phyloP scores from a whole-genome alignment of 2,113 vertebrate species.

The Hippocampus guttulatus region DNA sequence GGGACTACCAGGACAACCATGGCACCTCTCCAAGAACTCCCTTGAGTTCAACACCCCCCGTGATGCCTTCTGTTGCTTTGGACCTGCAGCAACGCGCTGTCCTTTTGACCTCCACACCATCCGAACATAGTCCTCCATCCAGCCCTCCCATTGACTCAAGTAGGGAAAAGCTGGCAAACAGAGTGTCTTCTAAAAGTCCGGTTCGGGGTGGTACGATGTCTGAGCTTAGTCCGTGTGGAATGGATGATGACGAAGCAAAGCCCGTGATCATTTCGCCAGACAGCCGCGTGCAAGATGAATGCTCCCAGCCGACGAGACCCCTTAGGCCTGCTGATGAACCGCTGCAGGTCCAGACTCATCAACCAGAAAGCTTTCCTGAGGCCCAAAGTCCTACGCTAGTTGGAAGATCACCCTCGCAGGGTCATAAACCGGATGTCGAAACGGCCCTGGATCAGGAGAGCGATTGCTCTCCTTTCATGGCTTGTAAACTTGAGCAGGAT shows the following conservation, averaged over 20 bases:
- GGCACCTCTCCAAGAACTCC: neutral
- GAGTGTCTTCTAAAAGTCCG: slow-evolving; percentile 10
- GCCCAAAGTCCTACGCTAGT: slow-evolving; percentile 16
- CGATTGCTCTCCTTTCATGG: slow-evolving; percentile 14
- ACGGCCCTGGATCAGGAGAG: slow-evolving; percentile 43
- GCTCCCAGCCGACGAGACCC: neutral
- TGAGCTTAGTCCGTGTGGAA: neutral
- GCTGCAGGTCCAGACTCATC: slow-evolving; percentile 5
- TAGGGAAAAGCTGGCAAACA: slow-evolving; percentile 1
- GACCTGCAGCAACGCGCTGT: neutral
- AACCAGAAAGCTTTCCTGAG: neutral
- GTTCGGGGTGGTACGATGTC: slow-evolving; percentile 1
- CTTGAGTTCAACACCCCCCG: neutral
- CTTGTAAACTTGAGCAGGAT: slow-evolving; percentile 46
- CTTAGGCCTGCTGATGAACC: slow-evolving; percentile 3
- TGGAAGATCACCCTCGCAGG: neutral
- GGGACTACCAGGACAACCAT: neutral
- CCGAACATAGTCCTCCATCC: neutral
- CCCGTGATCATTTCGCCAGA: neutral
- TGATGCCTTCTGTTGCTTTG: neutral
- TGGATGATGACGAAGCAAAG: neutral
- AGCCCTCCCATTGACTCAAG: neutral
- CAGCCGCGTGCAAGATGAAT: slow-evolving; percentile 2
- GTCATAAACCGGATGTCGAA: slow-evolving; percentile 21
- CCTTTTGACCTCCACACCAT: neutral